Percentiles rank a stretch among this genome's conserved stretches.
These are phyloP conservation scores for Lophura nycthemera DNA, from an alignment of 2,113 vertebrate genomes.

Conservation along the genomic window DNA sequence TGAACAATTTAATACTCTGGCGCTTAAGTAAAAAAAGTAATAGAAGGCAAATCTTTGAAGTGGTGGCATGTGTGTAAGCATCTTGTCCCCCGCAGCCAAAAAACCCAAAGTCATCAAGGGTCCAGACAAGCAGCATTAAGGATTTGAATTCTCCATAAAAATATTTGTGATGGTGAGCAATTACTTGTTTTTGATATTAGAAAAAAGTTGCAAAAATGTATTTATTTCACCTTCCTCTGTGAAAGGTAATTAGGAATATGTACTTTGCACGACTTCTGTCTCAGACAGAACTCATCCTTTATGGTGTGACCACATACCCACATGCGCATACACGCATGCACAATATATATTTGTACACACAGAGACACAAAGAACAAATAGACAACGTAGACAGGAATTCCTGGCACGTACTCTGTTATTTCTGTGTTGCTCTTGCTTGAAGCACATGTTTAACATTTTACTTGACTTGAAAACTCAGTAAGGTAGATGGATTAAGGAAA, in stretches of 20 bases:
- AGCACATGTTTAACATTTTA: slow-evolving; percentile 52
- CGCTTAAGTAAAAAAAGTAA: slow-evolving; percentile 67
- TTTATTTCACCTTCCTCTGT: slow-evolving; percentile 49
- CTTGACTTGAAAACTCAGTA: slow-evolving; percentile 67
- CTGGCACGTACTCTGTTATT: slow-evolving; percentile 25
- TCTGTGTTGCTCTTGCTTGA: slow-evolving; percentile 33
- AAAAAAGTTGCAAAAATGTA: slow-evolving; percentile 49
- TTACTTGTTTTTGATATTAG: slow-evolving; percentile 52
- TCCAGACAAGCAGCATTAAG: slow-evolving; percentile 66
- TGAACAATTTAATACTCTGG: slow-evolving; percentile 70
- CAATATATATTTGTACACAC: background rate
- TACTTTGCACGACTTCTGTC: slow-evolving; percentile 2
- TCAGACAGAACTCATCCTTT: background rate
- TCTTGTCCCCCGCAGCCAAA: slow-evolving; percentile 70
- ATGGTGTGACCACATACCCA: background rate
- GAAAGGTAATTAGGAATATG: background rate
- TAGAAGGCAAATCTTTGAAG: slow-evolving; percentile 73
- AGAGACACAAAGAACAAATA: background rate
- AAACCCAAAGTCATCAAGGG: slow-evolving; percentile 41
- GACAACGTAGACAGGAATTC: slow-evolving; percentile 27
- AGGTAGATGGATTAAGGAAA: slow-evolving; percentile 67
- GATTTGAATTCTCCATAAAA: slow-evolving; percentile 61
- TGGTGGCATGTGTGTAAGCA: slow-evolving; percentile 59
- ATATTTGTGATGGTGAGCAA: slow-evolving; percentile 50
- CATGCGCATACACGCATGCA: accelerated